phyloP scores from a whole-genome alignment of 2,888 invertebrate genomes.

The Tridacna crocea region DNA sequence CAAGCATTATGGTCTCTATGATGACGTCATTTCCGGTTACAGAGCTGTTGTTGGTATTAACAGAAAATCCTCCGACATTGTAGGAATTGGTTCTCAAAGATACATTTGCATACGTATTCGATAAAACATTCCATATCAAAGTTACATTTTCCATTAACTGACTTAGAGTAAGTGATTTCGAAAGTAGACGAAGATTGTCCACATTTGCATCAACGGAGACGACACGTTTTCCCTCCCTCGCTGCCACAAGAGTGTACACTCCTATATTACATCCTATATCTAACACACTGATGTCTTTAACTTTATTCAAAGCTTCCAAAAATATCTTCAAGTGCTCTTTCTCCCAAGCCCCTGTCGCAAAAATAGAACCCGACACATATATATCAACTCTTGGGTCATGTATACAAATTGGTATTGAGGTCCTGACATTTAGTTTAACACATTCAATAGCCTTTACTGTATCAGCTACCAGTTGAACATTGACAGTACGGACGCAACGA shows the following conservation, averaged over 20 bases:
- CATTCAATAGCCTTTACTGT: too few species aligned
- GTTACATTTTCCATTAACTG: slow-evolving; percentile 59
- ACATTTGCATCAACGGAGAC: slow-evolving; percentile 65
- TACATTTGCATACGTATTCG: slow-evolving; percentile 60
- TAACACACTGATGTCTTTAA: slow-evolving; percentile 57
- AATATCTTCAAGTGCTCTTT: slow-evolving; percentile 61
- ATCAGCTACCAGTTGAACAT: too few species aligned
- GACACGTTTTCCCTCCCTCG: slow-evolving; percentile 61
- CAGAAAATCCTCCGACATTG: slow-evolving; percentile 69
- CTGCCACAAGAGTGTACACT: slow-evolving; percentile 63
- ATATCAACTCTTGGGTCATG: slow-evolving; percentile 59
- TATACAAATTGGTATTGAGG: too few species aligned
- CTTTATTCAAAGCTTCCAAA: slow-evolving; percentile 41
- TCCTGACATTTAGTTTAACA: too few species aligned
- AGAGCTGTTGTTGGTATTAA: slow-evolving; percentile 25
- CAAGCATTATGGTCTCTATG: slow-evolving; percentile 66
- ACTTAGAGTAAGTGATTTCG: slow-evolving; percentile 60
- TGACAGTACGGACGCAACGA: too few species aligned
- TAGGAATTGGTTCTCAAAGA: slow-evolving; percentile 54
- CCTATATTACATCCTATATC: slow-evolving; percentile 72
- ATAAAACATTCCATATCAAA: slow-evolving; percentile 69
- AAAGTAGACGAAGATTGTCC: slow-evolving; percentile 56
- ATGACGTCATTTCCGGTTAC: neutral
- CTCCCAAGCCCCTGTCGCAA: slow-evolving; percentile 65
- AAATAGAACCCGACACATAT: slow-evolving; percentile 60